A percentile compares a stretch with the other conserved stretches of the same genome.
Evolutionary conservation across 1,140 invertebrate species (phyloP).

Genomic region (Bombus picipes): DNA sequence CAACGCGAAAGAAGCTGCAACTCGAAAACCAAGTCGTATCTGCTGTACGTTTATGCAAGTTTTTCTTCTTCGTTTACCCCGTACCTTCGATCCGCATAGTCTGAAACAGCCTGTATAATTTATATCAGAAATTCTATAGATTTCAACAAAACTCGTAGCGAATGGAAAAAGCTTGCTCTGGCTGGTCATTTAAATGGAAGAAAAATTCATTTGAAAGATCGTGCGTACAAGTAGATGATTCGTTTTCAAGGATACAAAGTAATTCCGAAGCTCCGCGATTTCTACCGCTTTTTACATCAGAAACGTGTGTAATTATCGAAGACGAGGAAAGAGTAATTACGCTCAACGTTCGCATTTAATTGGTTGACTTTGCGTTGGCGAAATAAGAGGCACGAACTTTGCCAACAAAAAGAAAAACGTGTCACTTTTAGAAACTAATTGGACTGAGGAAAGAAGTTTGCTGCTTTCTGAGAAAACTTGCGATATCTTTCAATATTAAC

Average conservation of each 20-base stretch:
- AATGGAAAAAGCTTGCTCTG: no score
- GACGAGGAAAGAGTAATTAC: neutral
- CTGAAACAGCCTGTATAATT: no score
- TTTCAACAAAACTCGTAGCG: no score
- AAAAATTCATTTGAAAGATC: neutral
- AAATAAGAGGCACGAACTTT: neutral
- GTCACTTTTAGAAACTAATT: neutral
- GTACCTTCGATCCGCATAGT: no score
- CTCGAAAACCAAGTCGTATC: no score
- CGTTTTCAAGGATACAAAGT: neutral
- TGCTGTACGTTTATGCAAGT: no score
- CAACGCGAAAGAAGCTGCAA: no score
- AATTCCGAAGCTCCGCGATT: neutral
- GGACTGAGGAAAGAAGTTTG: neutral
- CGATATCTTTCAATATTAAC: neutral
- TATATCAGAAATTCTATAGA: no score
- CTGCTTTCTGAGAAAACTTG: neutral
- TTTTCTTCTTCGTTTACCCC: no score
- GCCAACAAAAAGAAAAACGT: neutral
- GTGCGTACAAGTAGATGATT: no score
- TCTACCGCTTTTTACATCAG: neutral
- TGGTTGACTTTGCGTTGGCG: neutral
- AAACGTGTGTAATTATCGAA: neutral
- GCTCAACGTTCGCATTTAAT: neutral
- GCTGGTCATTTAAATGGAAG: no score